These are phyloP conservation scores for Drosophila sordidapex DNA, from an alignment of 2,888 invertebrate species.

Conservation along the genomic window DNA sequence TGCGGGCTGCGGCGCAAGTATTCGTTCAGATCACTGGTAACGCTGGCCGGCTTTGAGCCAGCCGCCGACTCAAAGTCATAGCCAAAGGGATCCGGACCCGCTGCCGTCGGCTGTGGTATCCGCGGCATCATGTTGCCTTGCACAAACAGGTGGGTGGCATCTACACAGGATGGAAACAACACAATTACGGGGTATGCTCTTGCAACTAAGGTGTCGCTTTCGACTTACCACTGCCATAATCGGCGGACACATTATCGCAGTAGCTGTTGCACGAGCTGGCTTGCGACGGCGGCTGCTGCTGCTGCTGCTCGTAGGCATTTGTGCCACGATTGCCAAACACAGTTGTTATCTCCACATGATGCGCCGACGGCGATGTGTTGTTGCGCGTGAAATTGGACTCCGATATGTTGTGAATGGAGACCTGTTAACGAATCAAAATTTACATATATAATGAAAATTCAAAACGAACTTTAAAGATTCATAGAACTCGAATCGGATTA, in stretches of 20 bases:
- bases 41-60: constrained; percentile 85
- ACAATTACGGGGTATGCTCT: background rate
- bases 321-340: constrained; percentile 76
- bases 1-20: constrained; percentile 86
- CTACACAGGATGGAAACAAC: constrained; percentile 42
- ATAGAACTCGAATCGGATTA: background rate
- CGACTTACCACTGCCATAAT: constrained; percentile 74
- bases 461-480: background rate
- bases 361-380: constrained; percentile 81
- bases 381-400: constrained; percentile 84
- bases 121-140: constrained; percentile 90
- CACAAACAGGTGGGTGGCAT: constrained; percentile 89
- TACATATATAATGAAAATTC: background rate
- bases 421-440: constrained; percentile 61
- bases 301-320: constrained; percentile 76
- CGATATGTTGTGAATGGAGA: constrained; percentile 85
- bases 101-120: constrained; percentile 86
- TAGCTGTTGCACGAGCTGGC: constrained; percentile 66
- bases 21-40: constrained; percentile 90
- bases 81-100: constrained; percentile 94
- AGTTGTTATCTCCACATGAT: constrained; percentile 85
- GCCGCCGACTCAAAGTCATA: constrained; percentile 93
- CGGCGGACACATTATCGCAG: constrained; percentile 74
- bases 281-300: constrained; percentile 47
- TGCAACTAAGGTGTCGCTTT: background rate